Conservation (phyloP, 2,113 vertebrate genomes). For the Pardalotus punctatus region DNA sequence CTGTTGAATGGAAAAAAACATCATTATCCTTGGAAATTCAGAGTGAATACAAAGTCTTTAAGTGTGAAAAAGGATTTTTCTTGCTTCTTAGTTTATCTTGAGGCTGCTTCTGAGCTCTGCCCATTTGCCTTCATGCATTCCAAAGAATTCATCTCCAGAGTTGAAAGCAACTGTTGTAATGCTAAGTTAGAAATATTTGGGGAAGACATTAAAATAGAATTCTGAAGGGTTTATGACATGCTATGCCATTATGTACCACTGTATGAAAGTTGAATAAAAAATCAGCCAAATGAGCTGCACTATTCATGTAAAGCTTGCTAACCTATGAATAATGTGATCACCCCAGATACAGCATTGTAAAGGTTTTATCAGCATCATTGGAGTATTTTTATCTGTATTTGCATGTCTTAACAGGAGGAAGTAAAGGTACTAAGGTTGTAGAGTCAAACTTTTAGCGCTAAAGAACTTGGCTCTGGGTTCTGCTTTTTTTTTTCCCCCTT, state of each 20-base stretch:
- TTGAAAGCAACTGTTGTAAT: neutral
- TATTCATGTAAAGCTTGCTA: constrained; percentile 1
- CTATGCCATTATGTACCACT: neutral
- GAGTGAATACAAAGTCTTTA: neutral
- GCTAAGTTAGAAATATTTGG: constrained; percentile 37
- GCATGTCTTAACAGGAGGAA: neutral
- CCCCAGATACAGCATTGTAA: neutral
- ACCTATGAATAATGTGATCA: constrained; percentile 23
- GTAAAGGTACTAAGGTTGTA: neutral
- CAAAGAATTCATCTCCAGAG: neutral
- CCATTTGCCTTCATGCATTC: neutral
- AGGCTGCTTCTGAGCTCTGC: neutral
- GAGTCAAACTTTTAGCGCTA: neutral
- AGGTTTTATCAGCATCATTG: neutral
- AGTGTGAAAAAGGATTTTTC: constrained; percentile 6
- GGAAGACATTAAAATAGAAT: constrained; percentile 16
- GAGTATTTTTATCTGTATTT: constrained; percentile 19
- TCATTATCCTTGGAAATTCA: neutral
- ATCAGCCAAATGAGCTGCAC: constrained; percentile 30
- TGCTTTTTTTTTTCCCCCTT: neutral
- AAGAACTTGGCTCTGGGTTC: neutral
- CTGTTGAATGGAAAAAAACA: neutral
- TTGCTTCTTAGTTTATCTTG: neutral
- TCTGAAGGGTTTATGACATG: neutral
- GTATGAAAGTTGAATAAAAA: constrained; percentile 31